Conservation (phyloP, 2,888 invertebrate genomes). For the Frankliniella intonsa region DNA sequence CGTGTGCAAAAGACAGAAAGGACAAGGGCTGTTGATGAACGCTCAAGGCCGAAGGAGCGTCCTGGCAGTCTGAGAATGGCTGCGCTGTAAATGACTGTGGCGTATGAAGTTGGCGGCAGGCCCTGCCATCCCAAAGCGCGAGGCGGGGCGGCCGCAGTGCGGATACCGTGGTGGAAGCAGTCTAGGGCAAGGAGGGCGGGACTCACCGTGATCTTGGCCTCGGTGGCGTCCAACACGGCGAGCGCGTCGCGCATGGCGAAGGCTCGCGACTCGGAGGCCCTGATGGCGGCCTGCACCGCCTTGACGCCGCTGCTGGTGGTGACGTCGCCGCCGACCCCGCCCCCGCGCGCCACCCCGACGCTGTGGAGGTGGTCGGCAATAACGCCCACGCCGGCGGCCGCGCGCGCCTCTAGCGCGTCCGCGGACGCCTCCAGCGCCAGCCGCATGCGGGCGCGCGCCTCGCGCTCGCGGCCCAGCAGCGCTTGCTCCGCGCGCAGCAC, state of each 20-base stretch:
- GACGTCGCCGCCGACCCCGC: neutral
- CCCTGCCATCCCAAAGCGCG: neutral
- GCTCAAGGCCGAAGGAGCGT: too few relatives aligned
- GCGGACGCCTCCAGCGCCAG: neutral
- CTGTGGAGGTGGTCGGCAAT: neutral
- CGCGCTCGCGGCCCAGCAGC: neutral
- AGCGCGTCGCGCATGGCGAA: neutral
- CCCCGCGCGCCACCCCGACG: neutral
- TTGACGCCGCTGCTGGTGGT: neutral
- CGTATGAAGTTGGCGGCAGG: too few relatives aligned
- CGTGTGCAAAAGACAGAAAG: too few relatives aligned
- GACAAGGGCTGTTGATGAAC: too few relatives aligned
- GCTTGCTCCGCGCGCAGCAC: neutral
- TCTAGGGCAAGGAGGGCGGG: too few relatives aligned
- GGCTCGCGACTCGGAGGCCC: neutral
- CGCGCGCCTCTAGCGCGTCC: neutral
- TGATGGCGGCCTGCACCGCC: neutral
- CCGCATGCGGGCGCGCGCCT: neutral
- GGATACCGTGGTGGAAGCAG: too few relatives aligned
- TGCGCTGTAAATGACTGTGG: too few relatives aligned
- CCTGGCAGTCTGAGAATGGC: too few relatives aligned
- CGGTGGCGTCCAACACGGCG: neutral
- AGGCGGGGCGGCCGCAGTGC: too few relatives aligned
- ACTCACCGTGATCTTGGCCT: neutral
- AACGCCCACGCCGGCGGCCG: neutral